Evolutionary conservation across 2,113 vertebrate species (phyloP), one percentile per base, ranked within the genome.

Genomic region (Myiozetetes cayanensis): DNA sequence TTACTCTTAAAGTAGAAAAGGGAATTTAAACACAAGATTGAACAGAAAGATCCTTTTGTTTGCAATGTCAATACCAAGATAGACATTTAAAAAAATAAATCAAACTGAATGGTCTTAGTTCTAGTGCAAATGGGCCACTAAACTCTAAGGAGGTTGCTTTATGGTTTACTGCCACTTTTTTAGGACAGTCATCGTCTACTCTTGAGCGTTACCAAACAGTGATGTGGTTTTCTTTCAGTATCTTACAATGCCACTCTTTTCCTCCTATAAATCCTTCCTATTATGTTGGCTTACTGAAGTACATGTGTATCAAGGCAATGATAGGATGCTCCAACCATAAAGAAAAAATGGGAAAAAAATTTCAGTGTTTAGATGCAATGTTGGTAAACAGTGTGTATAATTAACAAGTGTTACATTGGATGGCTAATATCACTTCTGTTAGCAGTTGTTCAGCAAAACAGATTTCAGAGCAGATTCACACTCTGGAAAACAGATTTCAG

Each of bases 381-480:
- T 90, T 92, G 35, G 72, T 86, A 96, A 95, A 95, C 86, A 90
- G 31, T 63, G 23, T 80, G 44, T 88, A n/a, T 95, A 93, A 94
- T 94, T 92, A 96, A n/a, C n/a, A 90, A 92, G 63, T 86, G 63
- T 61, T 86, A 33, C 27, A 86, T 77, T 84, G 83, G 72, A 63
- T 86, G 50, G 82, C 92, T 96, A 97, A 94, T 94, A 77, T 7
- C 27, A 78, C 59, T 96, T 94, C 83, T 71, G 63, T 81, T 94
- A 95, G 65, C 88, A 93, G 92, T 96, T 93, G 75, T 80, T 90
- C 79, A 71, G 50, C 72, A 83, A 72, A 95, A 88, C 95, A 96
- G 91, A 95, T 96, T 96, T 96, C 75, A 70, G 72, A 94, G 68
- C 93, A 96, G 84, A 93, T 84, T 83, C 35, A 33, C 47, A 9